Evolutionary conservation across 2,797 vertebrate genomes (phyloP), one percentile per base, ranked within the genome.

Genomic region (Coendou prehensilis): DNA sequence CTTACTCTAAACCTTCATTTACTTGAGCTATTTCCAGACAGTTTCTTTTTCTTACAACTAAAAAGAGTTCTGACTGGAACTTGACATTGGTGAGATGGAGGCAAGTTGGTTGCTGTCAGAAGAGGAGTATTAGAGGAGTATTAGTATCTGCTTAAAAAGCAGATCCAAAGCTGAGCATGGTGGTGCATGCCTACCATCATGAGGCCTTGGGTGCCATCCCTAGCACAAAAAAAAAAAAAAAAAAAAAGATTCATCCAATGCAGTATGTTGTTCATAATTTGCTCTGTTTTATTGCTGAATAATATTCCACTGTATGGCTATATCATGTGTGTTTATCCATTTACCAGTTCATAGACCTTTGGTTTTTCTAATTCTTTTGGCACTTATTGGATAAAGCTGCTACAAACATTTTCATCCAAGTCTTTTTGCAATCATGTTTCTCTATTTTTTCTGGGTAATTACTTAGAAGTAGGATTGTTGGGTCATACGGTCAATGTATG

Each of bases 391-490:
- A 59, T 76, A 71, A 85, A 61, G 45, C 28, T 15, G 54, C n/a
- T 17, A 57, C 41, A 78, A 56, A 56, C 10, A 69, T 88, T 79
- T 95, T 26, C 30, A 75, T 33, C 50, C 5, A 88, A 54, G 9
- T 75, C 41, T 85, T 79, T 85, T 5, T 89, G 30, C 18, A 91
- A 20, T 93, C 9, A 47, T 9, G 17, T 89, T 47, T 59, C 82
- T 91, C 61, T 75, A 73, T 89, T 88, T 92, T 87, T 37, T 92
- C 85, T 45, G 41, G 78, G 54, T 75, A 54, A 89, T 79, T 84
- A 84, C 20, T 33, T 79, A 59, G 54, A 15, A 76, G 69, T 83
- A 22, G 57, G 20, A 76, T 41, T 78, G 47, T 56, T 84, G 20
- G 41, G 20, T 69, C 20, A 76, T 52, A 22, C 8, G 23, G 67